A percentile compares a stretch with the other conserved stretches of the same genome.
phyloP scores from a whole-genome alignment of 2,113 vertebrate species.

The Coreoperca whiteheadi region DNA sequence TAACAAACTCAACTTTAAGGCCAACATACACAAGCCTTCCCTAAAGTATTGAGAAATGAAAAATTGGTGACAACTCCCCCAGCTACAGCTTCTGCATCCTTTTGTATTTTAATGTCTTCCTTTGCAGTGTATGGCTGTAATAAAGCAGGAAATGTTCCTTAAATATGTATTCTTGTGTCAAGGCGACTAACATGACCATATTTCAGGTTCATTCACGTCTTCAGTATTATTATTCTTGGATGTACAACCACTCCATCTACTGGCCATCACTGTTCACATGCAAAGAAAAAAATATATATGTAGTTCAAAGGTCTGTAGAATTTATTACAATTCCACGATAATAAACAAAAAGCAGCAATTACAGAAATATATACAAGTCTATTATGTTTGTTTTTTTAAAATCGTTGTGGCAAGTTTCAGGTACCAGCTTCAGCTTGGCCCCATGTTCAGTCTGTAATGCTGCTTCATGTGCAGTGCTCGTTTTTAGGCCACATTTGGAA shows the following conservation, averaged over 20 bases:
- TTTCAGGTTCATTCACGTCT: background rate
- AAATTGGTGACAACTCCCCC: background rate
- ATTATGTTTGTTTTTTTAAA: slow-evolving; percentile 69
- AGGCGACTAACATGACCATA: background rate
- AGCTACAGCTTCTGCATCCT: background rate
- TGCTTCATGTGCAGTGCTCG: slow-evolving; percentile 52
- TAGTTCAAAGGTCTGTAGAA: slow-evolving; percentile 82
- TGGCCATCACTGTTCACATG: background rate
- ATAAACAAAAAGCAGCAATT: slow-evolving; percentile 85
- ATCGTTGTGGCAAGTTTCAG: slow-evolving; percentile 71
- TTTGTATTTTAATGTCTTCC: background rate
- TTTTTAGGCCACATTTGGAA: slow-evolving; percentile 2
- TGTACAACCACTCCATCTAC: slow-evolving; percentile 53
- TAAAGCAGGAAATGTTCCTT: background rate
- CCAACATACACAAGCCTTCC: background rate
- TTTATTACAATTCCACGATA: slow-evolving; percentile 88
- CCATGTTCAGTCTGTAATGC: slow-evolving; percentile 53
- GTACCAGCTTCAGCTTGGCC: slow-evolving; percentile 50
- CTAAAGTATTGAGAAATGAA: background rate
- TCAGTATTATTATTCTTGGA: background rate
- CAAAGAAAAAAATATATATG: background rate
- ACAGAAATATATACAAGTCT: slow-evolving; percentile 86
- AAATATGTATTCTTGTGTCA: background rate
- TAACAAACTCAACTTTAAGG: background rate
- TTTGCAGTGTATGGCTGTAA: background rate